phyloP scores from a whole-genome alignment of 2,797 vertebrate species.

The Nothura maculosa region DNA sequence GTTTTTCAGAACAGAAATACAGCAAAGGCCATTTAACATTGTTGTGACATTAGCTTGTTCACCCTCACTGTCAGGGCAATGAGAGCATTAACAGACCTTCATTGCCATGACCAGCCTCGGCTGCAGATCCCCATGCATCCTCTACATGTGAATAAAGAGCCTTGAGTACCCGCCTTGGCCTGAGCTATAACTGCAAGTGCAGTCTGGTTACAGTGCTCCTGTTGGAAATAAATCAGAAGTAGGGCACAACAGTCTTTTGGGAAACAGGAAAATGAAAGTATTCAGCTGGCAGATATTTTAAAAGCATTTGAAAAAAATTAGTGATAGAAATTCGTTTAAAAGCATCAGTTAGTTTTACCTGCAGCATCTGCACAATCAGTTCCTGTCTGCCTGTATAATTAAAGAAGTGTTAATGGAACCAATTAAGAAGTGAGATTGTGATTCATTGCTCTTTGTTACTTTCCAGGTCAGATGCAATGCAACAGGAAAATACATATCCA shows the following conservation, averaged over 20 bases:
- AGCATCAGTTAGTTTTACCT: slow-evolving; percentile 62
- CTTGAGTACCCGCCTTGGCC: no score
- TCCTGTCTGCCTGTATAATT: slow-evolving; percentile 68
- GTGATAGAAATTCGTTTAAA: slow-evolving; percentile 13
- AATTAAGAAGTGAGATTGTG: slow-evolving; percentile 68
- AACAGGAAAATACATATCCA: slow-evolving; percentile 69
- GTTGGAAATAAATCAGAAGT: neutral
- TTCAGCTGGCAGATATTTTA: neutral
- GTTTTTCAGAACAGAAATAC: no score
- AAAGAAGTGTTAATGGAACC: slow-evolving; percentile 71
- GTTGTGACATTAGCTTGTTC: neutral
- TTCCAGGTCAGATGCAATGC: slow-evolving; percentile 68
- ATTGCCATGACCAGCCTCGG: no score
- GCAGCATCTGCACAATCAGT: slow-evolving; percentile 24
- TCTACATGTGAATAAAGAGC: no score
- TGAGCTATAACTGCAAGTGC: no score
- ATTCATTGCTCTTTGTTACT: slow-evolving; percentile 69
- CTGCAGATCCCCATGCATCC: no score
- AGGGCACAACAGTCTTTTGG: neutral
- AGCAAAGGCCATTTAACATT: neutral
- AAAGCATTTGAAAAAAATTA: neutral
- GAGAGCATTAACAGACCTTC: no score
- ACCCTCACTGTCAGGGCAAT: neutral
- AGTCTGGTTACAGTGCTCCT: fast-evolving
- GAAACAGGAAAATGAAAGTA: neutral